Conservation (phyloP, 2,888 invertebrate species). For the Thymelicus lineola region DNA sequence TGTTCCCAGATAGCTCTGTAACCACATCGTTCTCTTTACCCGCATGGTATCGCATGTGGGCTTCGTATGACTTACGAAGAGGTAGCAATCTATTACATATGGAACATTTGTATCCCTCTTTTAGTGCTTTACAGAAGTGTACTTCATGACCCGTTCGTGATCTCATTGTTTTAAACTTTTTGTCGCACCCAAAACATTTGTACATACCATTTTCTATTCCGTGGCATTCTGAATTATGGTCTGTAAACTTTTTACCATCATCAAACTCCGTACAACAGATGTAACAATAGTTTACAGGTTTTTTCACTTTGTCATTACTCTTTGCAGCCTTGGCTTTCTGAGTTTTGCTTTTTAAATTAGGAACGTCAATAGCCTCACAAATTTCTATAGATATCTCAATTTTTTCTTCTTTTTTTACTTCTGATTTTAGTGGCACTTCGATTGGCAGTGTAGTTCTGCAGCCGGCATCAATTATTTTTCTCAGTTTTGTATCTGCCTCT, state of each 20-base stretch:
- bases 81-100: conserved; percentile 64
- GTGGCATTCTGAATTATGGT: conserved; percentile 63
- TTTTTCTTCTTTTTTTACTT: conserved; percentile 8
- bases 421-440: conserved; percentile 6
- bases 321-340: conserved; percentile 36
- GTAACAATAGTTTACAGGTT: conserved; percentile 62
- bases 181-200: conserved; percentile 75
- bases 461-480: conserved; percentile 49
- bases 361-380: background rate
- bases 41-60: conserved; percentile 66
- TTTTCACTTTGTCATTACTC: conserved; percentile 51
- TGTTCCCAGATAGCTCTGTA: conserved; percentile 57
- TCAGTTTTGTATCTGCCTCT: conserved; percentile 57
- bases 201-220: conserved; percentile 61
- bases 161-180: conserved; percentile 62
- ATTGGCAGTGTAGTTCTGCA: background rate
- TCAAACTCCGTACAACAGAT: conserved; percentile 63
- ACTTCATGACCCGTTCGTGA: conserved; percentile 63
- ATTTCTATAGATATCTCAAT: conserved; percentile 2
- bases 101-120: conserved; percentile 70
- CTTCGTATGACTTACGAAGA: conserved; percentile 61
- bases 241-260: conserved; percentile 49
- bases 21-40: conserved; percentile 48
- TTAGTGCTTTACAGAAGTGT: conserved; percentile 66
- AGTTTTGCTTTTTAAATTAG: conserved; percentile 6